phyloP scores from a whole-genome alignment of 2,113 vertebrate genomes.

The Bufo gargarizans region DNA sequence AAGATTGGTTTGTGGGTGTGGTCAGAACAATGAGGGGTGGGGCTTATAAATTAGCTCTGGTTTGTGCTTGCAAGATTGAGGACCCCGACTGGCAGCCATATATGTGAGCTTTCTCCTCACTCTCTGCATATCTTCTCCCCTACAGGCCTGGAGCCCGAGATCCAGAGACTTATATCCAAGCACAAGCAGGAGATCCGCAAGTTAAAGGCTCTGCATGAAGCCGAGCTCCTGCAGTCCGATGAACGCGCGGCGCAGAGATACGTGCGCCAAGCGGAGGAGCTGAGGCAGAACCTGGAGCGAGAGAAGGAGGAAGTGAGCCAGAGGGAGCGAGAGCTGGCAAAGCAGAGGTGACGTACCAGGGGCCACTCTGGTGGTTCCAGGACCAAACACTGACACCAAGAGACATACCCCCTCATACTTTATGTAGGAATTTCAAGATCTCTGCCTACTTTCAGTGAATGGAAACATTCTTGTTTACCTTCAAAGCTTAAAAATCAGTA shows the following conservation, averaged over 20 bases:
- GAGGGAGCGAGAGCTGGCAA: conserved; percentile 81
- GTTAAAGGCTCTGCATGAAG: conserved; percentile 85
- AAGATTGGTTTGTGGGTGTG: background rate
- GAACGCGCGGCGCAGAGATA: conserved; percentile 81
- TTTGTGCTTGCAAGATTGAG: background rate
- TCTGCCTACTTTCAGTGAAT: background rate
- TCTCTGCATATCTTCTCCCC: background rate
- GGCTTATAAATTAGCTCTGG: background rate
- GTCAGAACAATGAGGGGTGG: background rate
- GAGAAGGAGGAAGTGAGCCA: conserved; percentile 84
- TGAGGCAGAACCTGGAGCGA: conserved; percentile 79
- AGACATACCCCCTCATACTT: background rate
- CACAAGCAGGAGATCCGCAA: conserved; percentile 90
- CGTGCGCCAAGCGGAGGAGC: conserved; percentile 79
- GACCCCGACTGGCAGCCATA: background rate
- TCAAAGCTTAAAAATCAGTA: background rate
- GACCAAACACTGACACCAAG: no score
- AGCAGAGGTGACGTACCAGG: conserved; percentile 73
- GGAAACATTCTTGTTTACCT: background rate
- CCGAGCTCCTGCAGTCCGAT: conserved; percentile 84
- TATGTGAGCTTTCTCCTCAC: background rate
- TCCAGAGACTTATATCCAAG: conserved; percentile 90
- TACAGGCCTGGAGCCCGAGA: conserved; percentile 92
- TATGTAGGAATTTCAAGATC: background rate
- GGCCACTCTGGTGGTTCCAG: conserved; percentile 11